Percentiles rank a stretch among this genome's conserved stretches.
phyloP scores from a whole-genome alignment of 2,888 invertebrate species.

The Drosophila pseudotakahashii region DNA sequence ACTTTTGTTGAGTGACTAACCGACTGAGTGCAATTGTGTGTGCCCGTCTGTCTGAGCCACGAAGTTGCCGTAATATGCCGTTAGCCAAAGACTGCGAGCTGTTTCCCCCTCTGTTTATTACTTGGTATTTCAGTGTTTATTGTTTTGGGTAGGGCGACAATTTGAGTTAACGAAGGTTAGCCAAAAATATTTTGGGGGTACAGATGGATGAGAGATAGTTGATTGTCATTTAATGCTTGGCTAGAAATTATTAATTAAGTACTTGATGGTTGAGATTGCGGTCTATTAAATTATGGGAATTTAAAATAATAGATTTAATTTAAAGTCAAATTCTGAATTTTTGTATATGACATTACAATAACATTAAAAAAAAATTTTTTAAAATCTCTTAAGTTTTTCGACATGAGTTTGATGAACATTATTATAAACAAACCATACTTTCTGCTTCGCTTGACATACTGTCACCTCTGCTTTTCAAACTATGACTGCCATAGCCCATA shows the following conservation, averaged over 20 bases:
- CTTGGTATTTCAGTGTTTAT: constrained; percentile 25
- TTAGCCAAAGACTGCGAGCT: constrained; percentile 28
- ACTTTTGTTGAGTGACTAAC: constrained; percentile 32
- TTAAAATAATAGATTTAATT: not conserved
- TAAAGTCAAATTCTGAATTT: too few species aligned
- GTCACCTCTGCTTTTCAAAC: constrained; percentile 2
- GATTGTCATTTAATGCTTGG: constrained; percentile 4
- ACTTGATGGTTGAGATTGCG: not conserved
- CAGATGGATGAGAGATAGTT: constrained; percentile 12
- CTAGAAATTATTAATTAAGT: constrained; percentile 1
- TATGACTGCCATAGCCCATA: constrained; percentile 6
- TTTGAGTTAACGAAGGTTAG: constrained; percentile 43
- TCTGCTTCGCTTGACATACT: not conserved
- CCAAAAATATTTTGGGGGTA: constrained; percentile 7
- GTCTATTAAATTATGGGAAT: not conserved
- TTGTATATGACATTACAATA: too few species aligned
- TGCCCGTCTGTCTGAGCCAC: constrained; percentile 2
- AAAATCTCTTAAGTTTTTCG: too few species aligned
- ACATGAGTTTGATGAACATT: too few species aligned
- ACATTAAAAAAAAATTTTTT: not conserved
- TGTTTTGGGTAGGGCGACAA: constrained; percentile 63
- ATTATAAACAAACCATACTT: not conserved
- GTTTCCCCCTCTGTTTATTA: constrained; percentile 29
- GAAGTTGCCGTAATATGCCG: constrained; percentile 41
- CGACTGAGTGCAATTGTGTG: constrained; percentile 8